Evolutionary conservation across 2,888 invertebrate species (phyloP).

Genomic region (Stramonita haemastoma): DNA sequence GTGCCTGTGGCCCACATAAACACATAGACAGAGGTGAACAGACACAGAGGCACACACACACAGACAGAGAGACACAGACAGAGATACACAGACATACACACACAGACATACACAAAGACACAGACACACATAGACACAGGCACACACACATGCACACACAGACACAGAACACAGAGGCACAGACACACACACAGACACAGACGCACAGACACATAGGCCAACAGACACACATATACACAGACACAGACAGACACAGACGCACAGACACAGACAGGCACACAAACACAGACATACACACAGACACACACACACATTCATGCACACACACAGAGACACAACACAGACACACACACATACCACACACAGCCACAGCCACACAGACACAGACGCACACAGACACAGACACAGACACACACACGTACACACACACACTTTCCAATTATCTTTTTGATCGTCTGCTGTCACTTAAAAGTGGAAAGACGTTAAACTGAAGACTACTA

Average conservation of each 20-base stretch:
- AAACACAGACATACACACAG: neutral
- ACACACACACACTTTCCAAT: too few relatives aligned
- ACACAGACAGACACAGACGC: neutral
- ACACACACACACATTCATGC: conserved; percentile 2
- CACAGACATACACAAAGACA: neutral
- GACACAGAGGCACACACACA: neutral
- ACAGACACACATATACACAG: neutral
- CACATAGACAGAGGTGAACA: neutral
- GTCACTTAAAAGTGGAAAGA: too few relatives aligned
- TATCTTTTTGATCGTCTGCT: too few relatives aligned
- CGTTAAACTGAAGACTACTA: too few relatives aligned
- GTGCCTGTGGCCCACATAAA: conserved; percentile 81
- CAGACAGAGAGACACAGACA: neutral
- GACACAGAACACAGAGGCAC: neutral
- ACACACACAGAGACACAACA: neutral
- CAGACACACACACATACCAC: neutral
- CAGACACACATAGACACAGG: neutral
- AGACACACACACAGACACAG: too few relatives aligned
- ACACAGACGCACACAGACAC: too few relatives aligned
- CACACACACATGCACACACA: neutral
- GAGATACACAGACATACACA: neutral
- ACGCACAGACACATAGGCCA: too few relatives aligned
- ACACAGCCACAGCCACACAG: too few relatives aligned
- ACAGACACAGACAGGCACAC: neutral
- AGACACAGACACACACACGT: neutral